Base-by-base conservation (phyloP, 2,888 invertebrate genomes). In the Lepidocyrtoides sp. region DNA sequence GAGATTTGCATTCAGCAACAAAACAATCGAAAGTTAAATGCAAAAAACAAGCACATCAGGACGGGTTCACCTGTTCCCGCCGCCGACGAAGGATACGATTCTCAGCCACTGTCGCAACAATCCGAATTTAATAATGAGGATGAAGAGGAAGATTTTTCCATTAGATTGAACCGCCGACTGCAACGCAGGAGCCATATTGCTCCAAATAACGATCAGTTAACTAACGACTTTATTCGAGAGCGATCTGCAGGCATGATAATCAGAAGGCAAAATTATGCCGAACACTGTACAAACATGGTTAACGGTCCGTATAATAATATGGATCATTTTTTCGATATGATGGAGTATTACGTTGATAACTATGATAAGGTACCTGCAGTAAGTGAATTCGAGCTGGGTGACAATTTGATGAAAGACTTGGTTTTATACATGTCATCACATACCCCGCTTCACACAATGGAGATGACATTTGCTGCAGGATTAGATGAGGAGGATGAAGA, bases 321-420 rank as follows among this genome's bases (percentile, higher is more conserved):
- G 26, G 86, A 86, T 10, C 77, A 20, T 29, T 8, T 41, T 1
- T 75, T 86, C 57, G 60, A 86, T 5, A 1, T 77, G 0, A 7
- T 0, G 23, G 57, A 51, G 12, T 86, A 54, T 14, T 86, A 86
- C 32, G 26, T 48, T 1, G 5, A 41, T n/a, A n/a, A n/a, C n/a
- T n/a, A n/a, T n/a, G 36, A 41, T 17, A 1, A 12, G 2, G n/a
- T 23, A 51, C 3, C 14, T 51, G n/a, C 20, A 29, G n/a, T 5
- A 26, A 17, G 23, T 12, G 14, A 29, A 51, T 2, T 12, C 26
- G 2, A 8, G 5, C 32, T 79, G n/a, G 26, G 32, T 5, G 5
- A n/a, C 14, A n/a, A n/a, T n/a, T 54, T 10, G 0, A 17, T 10
- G 2, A 23, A 1, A 0, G 29, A 26, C 12, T 32, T 82, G 10